Conservation (phyloP, 2,797 vertebrate genomes). For the Pangasius krempfi region DNA sequence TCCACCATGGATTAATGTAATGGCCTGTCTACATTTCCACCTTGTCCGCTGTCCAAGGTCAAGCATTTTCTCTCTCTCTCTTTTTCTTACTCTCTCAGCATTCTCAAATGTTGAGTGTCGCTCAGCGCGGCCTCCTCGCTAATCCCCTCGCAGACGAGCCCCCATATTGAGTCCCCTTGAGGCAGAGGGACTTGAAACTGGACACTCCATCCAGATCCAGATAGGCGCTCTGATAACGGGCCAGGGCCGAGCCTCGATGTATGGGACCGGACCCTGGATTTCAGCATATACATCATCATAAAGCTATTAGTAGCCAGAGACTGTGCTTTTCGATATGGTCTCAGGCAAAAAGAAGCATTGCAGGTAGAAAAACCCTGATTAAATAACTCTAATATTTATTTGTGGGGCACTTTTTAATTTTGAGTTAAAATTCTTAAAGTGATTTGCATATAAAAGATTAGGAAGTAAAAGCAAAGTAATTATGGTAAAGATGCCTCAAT, state of each 20-base stretch:
- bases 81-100: conserved; percentile 82
- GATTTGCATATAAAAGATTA: neutral
- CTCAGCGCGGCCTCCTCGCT: conserved; percentile 86
- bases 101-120: conserved; percentile 91
- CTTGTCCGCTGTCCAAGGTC: conserved; percentile 81
- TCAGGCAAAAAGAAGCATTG: neutral
- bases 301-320: conserved; percentile 84
- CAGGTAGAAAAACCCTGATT: neutral
- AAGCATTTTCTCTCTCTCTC: conserved; percentile 80
- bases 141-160: conserved; percentile 88
- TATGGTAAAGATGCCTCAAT: neutral
- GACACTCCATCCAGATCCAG: conserved; percentile 88
- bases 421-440: neutral
- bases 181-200: conserved; percentile 81
- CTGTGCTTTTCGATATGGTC: conserved; percentile 27
- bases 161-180: conserved; percentile 84
- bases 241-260: conserved; percentile 84
- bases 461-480: neutral
- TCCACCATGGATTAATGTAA: conserved; percentile 76
- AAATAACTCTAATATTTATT: neutral
- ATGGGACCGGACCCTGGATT: conserved; percentile 85
- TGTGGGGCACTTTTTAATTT: neutral
- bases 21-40: conserved; percentile 83
- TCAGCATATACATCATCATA: conserved; percentile 90
- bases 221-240: conserved; percentile 92